These are phyloP conservation scores for Rhinolophus ferrumequinum DNA, from an alignment of 2,113 vertebrate genomes.

Conservation along the genomic window DNA sequence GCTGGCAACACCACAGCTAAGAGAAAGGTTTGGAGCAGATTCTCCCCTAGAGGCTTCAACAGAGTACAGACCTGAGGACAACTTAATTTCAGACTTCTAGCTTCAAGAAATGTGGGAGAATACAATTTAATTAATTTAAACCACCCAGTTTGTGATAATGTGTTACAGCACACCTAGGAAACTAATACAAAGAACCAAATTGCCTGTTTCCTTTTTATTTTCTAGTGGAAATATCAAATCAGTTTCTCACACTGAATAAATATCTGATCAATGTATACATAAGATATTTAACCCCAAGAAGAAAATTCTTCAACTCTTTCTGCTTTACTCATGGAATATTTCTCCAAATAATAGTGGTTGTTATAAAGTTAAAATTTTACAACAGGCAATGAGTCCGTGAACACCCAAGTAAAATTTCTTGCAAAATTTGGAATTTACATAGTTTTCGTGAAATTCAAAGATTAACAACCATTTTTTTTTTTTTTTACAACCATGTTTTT, in stretches of 20 bases:
- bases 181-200: neutral
- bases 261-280: neutral
- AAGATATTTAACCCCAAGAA: conserved; percentile 15
- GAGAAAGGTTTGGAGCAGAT: neutral
- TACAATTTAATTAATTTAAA: neutral
- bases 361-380: conserved; percentile 51
- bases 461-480: neutral
- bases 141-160: neutral
- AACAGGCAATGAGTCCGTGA: neutral
- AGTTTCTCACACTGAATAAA: conserved; percentile 34
- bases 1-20: neutral
- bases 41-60: neutral
- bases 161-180: neutral
- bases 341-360: conserved; percentile 19
- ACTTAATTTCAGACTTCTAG: neutral
- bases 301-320: conserved; percentile 20
- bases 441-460: neutral
- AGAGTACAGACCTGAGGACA: neutral
- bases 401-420: neutral
- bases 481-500: neutral
- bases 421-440: neutral
- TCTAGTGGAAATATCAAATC: neutral
- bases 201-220: conserved; percentile 4
- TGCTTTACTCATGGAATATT: conserved; percentile 12
- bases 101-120: neutral